Percentiles rank a stretch among this genome's conserved stretches.
These are phyloP conservation scores for Eupithecia subfuscata DNA, from an alignment of 2,888 invertebrate species.

Conservation along the genomic window DNA sequence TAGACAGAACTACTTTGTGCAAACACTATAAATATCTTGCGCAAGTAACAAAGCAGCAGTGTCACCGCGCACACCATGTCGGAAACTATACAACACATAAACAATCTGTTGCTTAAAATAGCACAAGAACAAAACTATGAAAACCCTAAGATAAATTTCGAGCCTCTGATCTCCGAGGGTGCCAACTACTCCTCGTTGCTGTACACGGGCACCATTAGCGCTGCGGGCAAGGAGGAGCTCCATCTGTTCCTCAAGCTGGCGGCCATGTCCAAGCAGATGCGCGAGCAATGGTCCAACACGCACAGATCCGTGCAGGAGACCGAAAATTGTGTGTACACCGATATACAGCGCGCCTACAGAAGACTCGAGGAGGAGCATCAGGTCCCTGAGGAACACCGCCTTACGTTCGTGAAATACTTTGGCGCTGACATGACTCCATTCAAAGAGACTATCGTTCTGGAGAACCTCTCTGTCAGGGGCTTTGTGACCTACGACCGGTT, in stretches of 20 bases:
- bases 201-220: background rate
- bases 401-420: constrained; percentile 50
- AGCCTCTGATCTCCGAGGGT: background rate
- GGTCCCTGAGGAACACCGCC: constrained; percentile 45
- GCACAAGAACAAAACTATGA: background rate
- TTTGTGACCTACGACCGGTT: background rate
- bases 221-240: constrained; percentile 24
- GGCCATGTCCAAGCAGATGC: constrained; percentile 1
- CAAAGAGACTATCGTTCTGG: constrained; percentile 58
- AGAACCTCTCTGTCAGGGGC: constrained; percentile 41
- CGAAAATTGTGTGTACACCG: constrained; percentile 44
- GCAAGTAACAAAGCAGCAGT: background rate
- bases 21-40: background rate
- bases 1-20: background rate
- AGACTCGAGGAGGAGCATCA: constrained; percentile 40
- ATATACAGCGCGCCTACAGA: constrained; percentile 37
- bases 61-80: background rate
- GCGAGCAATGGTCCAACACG: background rate
- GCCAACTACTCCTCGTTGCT: background rate
- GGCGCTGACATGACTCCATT: constrained; percentile 42
- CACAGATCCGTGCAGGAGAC: constrained; percentile 7
- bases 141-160: background rate
- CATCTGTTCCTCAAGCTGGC: constrained; percentile 1
- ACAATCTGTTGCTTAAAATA: background rate
- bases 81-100: background rate